Base-by-base conservation (phyloP, 1,140 invertebrate genomes). In the Coelopa frigida region DNA sequence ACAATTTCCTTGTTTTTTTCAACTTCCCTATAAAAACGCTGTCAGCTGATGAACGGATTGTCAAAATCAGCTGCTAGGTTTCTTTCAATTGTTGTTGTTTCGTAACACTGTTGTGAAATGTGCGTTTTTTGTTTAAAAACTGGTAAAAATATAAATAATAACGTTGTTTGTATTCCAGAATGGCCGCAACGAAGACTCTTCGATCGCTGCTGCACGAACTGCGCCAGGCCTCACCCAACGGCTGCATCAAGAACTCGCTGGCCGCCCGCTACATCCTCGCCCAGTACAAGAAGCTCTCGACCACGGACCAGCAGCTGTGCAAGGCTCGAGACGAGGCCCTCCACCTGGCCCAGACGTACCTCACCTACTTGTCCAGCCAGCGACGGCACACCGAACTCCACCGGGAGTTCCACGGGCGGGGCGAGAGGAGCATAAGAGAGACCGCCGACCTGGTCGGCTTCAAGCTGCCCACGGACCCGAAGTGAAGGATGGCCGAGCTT, bases 391-490 rank as follows among this genome's bases (percentile, higher is more conserved):
- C 80, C 50, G 79, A 86, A 61, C 78, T 91, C n/a, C 76, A 80
- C 49, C 64, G 66, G 7, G 75, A 83, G 33, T 91, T 82, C 61
- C 78, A 81, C 55, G 84, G 84, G 8, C 82, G 79, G 65, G 87
- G 87, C 14, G 87, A 91, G 66, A 71, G 85, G 37, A 78, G 73
- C 33, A 70, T 88, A 7, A 74, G 79, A 54, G 83, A 88, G 53
- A 89, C 87, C 8, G 88, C 89, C 12, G 77, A 80, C 56, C 70
- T 89, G 57, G 85, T 93, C 41, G 88, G 89, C 20, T 89, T 91
- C 54, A 89, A 88, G 60, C 65, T 92, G 23, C 88, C 88, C 0
- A 82, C 87, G 59, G 85, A 89, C 73, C 83, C 84, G 12, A 84
- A 80, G 58, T 80, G 48, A 62, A 51, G n/a, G n/a, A n/a, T n/a